These are phyloP conservation scores for Dryadula phaetusa DNA, from an alignment of 2,888 invertebrate genomes.

Conservation along the genomic window DNA sequence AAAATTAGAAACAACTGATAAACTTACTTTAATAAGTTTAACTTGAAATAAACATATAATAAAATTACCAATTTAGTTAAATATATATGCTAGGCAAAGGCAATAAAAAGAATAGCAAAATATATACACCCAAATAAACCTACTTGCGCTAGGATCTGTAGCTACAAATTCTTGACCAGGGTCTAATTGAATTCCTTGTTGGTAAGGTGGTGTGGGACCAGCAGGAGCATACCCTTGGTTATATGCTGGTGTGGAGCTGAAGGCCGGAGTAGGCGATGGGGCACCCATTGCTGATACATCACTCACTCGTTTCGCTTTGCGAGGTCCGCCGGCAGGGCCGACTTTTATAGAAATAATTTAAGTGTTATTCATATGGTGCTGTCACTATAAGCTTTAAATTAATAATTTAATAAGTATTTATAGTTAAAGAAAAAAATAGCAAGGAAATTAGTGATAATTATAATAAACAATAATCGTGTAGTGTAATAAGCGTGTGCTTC, in stretches of 20 bases:
- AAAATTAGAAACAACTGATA: neutral
- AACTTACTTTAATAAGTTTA: no score
- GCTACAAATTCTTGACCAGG: slow-evolving; percentile 62
- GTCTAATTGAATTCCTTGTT: slow-evolving; percentile 74
- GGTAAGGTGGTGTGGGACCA: slow-evolving; percentile 66
- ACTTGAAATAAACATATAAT: no score
- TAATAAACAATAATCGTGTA: no score
- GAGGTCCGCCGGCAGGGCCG: slow-evolving; percentile 67
- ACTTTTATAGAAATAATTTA: slow-evolving; percentile 56
- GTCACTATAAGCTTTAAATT: neutral
- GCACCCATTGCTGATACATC: slow-evolving; percentile 88
- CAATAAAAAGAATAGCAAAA: no score
- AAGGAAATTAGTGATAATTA: neutral
- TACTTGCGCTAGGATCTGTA: slow-evolving; percentile 59
- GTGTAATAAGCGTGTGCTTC: neutral
- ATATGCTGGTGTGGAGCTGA: slow-evolving; percentile 58
- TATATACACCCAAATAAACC: slow-evolving; percentile 49
- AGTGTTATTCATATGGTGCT: slow-evolving; percentile 30
- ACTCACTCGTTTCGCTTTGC: slow-evolving; percentile 87
- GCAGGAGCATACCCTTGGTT: slow-evolving; percentile 59
- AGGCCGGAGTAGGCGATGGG: slow-evolving; percentile 70
- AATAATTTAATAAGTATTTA: neutral
- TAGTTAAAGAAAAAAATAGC: neutral
- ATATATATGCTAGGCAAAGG: neutral
- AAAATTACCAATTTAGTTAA: neutral